phyloP scores from a whole-genome alignment of 2,113 vertebrate genomes.

The Antidorcas marsupialis region DNA sequence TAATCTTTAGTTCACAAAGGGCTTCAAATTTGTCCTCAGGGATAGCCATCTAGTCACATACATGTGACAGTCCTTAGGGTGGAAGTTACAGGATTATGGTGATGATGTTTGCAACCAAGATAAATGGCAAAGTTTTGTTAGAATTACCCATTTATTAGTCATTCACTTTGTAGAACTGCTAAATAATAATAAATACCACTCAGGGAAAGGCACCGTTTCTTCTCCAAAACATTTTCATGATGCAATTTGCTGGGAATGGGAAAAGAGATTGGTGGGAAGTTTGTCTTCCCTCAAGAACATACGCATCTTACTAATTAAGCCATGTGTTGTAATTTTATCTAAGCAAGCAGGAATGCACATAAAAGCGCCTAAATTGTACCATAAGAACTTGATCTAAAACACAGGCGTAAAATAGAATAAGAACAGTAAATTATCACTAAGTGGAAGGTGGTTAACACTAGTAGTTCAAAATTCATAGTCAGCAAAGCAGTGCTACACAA shows the following conservation, averaged over 20 bases:
- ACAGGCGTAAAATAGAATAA: conserved; percentile 25
- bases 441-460: conserved; percentile 19
- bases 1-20: neutral
- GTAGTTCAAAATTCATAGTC: conserved; percentile 43
- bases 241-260: neutral
- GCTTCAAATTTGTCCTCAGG: neutral
- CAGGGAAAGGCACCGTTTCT: neutral
- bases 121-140: neutral
- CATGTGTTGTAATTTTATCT: conserved; percentile 54
- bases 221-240: conserved; percentile 5
- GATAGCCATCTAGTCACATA: neutral
- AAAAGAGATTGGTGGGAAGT: neutral
- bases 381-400: conserved; percentile 53
- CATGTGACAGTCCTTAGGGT: neutral
- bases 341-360: conserved; percentile 56
- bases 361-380: conserved; percentile 11
- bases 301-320: conserved; percentile 45
- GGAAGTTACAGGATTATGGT: neutral
- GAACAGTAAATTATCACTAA: conserved; percentile 54
- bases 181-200: conserved; percentile 2
- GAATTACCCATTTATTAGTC: neutral
- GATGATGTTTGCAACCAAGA: neutral
- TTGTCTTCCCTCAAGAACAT: neutral
- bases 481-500: neutral
- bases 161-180: neutral